These are phyloP conservation scores for Anoplophora glabripennis DNA, from an alignment of 1,140 invertebrate species.

Conservation along the genomic window DNA sequence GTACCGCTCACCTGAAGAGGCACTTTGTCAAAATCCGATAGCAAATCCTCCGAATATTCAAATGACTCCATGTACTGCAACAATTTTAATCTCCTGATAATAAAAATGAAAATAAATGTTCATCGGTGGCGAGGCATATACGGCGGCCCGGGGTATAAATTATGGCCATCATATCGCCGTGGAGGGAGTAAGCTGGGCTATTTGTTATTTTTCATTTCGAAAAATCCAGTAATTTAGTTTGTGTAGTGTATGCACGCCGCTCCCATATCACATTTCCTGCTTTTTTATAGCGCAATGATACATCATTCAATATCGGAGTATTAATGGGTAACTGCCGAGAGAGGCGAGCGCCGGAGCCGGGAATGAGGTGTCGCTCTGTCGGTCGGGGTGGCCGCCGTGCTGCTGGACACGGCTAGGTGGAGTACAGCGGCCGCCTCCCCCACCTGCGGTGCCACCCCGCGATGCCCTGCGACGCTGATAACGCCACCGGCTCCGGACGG, in stretches of 20 bases:
- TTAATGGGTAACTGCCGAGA: conserved; percentile 42
- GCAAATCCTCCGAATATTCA: conserved; percentile 45
- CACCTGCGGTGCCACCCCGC: too few species aligned
- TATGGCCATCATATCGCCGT: conserved; percentile 47
- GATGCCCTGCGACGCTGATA: too few species aligned
- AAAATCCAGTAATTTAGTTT: conserved; percentile 51
- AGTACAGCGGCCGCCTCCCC: too few species aligned
- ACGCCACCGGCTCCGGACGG: too few species aligned
- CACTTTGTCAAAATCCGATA: conserved; percentile 29
- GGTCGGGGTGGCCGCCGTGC: conserved; percentile 3
- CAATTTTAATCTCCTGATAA: conserved; percentile 50
- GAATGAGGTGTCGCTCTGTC: conserved; percentile 11
- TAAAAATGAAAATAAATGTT: conserved; percentile 51
- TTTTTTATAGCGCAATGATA: conserved; percentile 51
- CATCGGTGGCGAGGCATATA: conserved; percentile 38
- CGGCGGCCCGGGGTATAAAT: conserved; percentile 41
- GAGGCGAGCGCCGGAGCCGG: neutral
- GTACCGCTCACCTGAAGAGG: too few species aligned
- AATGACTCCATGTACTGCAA: conserved; percentile 47
- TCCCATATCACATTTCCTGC: conserved; percentile 50
- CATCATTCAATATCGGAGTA: conserved; percentile 51
- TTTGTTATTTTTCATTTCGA: conserved; percentile 52
- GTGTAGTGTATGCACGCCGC: conserved; percentile 43
- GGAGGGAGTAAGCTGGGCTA: conserved; percentile 45
- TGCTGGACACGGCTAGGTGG: neutral